These are phyloP conservation scores for Mormyrus lacerda DNA, from an alignment of 2,113 vertebrate genomes.

Conservation along the genomic window DNA sequence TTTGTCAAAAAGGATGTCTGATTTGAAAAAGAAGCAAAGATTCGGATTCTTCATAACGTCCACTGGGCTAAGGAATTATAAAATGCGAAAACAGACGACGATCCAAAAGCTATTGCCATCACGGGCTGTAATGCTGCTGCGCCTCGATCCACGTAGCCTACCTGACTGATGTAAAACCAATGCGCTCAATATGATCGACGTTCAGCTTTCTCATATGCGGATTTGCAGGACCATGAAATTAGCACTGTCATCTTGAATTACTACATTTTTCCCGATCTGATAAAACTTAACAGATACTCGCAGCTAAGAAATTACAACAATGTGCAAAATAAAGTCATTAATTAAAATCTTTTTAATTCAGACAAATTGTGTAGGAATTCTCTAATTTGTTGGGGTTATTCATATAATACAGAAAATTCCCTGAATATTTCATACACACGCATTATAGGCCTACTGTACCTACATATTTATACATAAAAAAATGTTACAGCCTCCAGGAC, in stretches of 20 bases:
- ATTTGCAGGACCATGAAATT: background rate
- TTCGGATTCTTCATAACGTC: background rate
- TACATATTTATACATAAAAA: slow-evolving; percentile 41
- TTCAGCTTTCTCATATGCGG: background rate
- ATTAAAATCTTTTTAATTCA: slow-evolving; percentile 2
- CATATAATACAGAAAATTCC: background rate
- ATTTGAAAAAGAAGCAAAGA: background rate
- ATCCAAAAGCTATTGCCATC: background rate
- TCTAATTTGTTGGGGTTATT: background rate
- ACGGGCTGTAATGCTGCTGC: background rate
- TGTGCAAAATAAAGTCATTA: background rate
- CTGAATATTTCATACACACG: background rate
- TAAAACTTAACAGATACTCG: background rate
- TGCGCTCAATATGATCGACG: background rate
- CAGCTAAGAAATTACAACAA: background rate
- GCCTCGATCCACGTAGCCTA: background rate
- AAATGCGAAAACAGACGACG: background rate
- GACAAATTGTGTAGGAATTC: background rate
- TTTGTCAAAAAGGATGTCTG: background rate
- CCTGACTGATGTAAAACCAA: background rate
- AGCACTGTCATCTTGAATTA: background rate
- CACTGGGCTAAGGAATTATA: background rate
- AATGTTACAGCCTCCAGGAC: slow-evolving; percentile 72
- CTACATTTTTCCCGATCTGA: background rate
- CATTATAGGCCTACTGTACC: background rate